Conservation (phyloP, 1,140 invertebrate genomes). For the Drosophila ananassae region DNA sequence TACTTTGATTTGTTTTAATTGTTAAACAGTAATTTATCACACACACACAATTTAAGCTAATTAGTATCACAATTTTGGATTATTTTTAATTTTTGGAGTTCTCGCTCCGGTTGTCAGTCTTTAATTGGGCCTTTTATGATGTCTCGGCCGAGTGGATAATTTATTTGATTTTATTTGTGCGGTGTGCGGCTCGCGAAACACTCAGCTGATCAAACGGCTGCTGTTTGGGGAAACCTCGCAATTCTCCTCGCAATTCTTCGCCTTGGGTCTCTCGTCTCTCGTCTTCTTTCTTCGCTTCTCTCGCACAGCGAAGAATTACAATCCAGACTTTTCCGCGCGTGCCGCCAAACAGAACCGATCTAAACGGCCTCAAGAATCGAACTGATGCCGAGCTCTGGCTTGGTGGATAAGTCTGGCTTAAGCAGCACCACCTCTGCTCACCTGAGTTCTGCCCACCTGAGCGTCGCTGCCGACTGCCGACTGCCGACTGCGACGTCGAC, state of each 20-base stretch:
- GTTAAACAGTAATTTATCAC: constrained; percentile 61
- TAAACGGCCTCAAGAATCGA: constrained; percentile 83
- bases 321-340: constrained; percentile 25
- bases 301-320: constrained; percentile 18
- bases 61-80: constrained; percentile 54
- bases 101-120: constrained; percentile 51
- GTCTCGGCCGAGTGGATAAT: constrained; percentile 7
- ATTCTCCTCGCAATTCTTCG: constrained; percentile 8
- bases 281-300: constrained; percentile 5
- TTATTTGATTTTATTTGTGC: constrained; percentile 13
- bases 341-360: constrained; percentile 78
- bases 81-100: constrained; percentile 27
- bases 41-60: constrained; percentile 57
- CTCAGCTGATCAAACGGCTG: constrained; percentile 50
- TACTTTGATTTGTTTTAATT: constrained; percentile 59
- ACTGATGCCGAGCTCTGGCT: constrained; percentile 63
- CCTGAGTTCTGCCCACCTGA: constrained; percentile 24
- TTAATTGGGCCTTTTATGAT: constrained; percentile 38
- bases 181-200: constrained; percentile 44
- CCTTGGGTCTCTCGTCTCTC: not conserved
- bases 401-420: constrained; percentile 37
- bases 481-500: not conserved
- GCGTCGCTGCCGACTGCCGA: not conserved
- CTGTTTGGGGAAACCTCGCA: constrained; percentile 45
- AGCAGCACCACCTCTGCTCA: constrained; percentile 22